A percentile compares a stretch with the other conserved stretches of the same genome.
Evolutionary conservation across 2,797 vertebrate genomes (phyloP).

Genomic region (Halcyon leucocephala): DNA sequence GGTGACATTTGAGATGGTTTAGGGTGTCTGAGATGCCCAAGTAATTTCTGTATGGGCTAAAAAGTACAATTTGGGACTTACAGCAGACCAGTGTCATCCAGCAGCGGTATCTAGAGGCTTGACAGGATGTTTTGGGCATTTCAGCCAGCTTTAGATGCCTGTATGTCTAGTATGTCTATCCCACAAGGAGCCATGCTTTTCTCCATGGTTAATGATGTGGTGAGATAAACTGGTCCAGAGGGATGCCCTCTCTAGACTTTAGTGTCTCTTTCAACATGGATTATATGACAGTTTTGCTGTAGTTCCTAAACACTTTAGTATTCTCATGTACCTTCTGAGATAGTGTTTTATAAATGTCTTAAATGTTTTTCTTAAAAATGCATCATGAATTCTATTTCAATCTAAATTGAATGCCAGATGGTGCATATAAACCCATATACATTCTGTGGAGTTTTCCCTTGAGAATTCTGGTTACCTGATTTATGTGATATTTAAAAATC

Average conservation of each 20-base stretch:
- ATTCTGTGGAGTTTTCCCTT: background rate
- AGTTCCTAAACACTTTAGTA: background rate
- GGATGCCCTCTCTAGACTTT: background rate
- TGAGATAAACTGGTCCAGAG: background rate
- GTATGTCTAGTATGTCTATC: background rate
- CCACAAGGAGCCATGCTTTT: background rate
- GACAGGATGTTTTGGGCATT: background rate
- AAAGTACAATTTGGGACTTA: background rate
- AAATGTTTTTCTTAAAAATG: background rate
- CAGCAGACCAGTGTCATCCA: background rate
- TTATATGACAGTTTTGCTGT: background rate
- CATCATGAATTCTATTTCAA: too few species aligned
- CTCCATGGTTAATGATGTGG: background rate
- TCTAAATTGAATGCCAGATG: background rate
- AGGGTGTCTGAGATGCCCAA: fast-evolving
- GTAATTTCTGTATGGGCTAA: background rate
- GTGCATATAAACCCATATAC: background rate
- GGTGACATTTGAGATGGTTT: background rate
- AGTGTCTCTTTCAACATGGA: background rate
- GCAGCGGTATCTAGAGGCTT: background rate
- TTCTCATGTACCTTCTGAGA: background rate
- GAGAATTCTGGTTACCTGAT: background rate
- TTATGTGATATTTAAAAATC: background rate
- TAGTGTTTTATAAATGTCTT: background rate
- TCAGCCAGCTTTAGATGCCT: background rate